Base-by-base conservation (phyloP, 2,888 invertebrate species). In the Acrocyrtus sp. region DNA sequence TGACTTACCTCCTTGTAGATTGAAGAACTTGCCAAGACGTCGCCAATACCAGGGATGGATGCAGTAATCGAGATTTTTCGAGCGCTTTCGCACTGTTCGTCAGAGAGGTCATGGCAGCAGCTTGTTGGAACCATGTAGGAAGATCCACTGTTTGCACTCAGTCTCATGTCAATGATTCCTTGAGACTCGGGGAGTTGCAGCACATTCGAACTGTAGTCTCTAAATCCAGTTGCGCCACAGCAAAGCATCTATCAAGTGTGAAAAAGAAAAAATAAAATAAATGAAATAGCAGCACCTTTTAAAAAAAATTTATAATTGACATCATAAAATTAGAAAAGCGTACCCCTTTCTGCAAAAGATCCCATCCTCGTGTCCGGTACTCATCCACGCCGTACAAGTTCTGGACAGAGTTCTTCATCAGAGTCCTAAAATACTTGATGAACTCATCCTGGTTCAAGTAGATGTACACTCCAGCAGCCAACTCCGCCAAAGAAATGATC, bases 391-490 rank as follows among this genome's bases (percentile, higher is more conserved):
- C 74, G 45, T 80, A 80, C 10, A 76, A 54, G 34, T 72, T 76
- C 48, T 79, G 76, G n/a, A 79, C 72, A 8, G 78, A 78, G 43
- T 78, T 78, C 48, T 74, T 78, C 77, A 79, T 77, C 34, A 77
- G 65, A 29, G 56, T 58, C 24, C 76, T 60, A 63, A 79, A 80
- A 48, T 80, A 78, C 48, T 72, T 74, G 19, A 74, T 62, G 61
- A 80, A 78, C 15, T 80, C 79, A 29, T 78, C 80, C 27, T 75
- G 77, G 61, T 79, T 74, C 17, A 78, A 60, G 47, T 78, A 79
- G 17, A 76, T 73, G 56, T 78, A 79, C 10, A 80, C 77, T 47
- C 80, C 80, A 50, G 79, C 79, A 10, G 79, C 78, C 62, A 80
- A 45, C 34, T 80, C 79, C 22, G 77, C 78, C 60, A 79, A 48